Base-by-base conservation (phyloP, 2,113 vertebrate genomes). In the Pipra filicauda region DNA sequence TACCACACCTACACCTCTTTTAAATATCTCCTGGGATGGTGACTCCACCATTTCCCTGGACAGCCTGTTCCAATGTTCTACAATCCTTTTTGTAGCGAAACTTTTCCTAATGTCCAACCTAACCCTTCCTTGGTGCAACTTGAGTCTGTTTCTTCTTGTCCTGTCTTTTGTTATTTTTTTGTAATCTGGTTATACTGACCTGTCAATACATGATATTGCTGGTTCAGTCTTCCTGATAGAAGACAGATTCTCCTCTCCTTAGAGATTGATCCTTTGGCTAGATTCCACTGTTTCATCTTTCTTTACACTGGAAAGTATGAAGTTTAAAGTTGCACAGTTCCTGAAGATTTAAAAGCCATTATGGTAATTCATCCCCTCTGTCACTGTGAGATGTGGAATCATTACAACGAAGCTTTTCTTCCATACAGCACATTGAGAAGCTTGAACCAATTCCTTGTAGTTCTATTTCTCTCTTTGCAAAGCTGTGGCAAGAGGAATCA, bases 401-500 rank as follows among this genome's bases (percentile, higher is more conserved):
- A 15, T 79, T 88, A 73, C 65, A 93, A 54, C 37, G 64, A 27
- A 81, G 58, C 35, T 84, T 70, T 87, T 57, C 48, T 93, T 84
- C 61, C 9, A 12, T 54, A 24, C 21, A 66, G 48, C 72, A 2
- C 49, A 73, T 95, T 88, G 67, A 95, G 87, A 85, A 95, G 17
- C 82, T 83, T 85, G 44, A 88, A 88, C 23, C 74, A 83, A 41
- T 58, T 91, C 85, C 74, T 83, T 44, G 20, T 79, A 94, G 84
- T 79, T 95, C 51, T 51, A 4, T 83, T 73, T 76, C 39, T 78
- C 31, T 69, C 71, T 55, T 49, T 80, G 70, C 91, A 92, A 91
- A 93, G 54, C 57, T 91, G 46, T 70, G 82, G 73, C 87, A 96
- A 82, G 78, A 94, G 67, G 72, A 93, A 96, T 93, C 64, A 11